Percentiles rank a stretch among this genome's conserved stretches.
Conservation (phyloP, 2,113 vertebrate genomes). For the Felis catus region DNA sequence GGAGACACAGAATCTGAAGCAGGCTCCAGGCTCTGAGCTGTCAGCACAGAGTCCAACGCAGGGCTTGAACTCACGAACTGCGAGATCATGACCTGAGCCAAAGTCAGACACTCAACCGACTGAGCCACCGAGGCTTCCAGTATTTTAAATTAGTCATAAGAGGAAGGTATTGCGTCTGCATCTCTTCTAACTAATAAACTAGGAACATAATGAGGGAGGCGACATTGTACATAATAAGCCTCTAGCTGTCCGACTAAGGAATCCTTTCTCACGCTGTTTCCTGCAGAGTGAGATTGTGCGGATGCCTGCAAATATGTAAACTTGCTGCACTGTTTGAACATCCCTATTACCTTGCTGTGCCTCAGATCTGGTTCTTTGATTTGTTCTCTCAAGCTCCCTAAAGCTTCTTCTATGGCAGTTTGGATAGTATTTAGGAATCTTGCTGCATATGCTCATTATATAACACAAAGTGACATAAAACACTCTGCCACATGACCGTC, state of each 20-base stretch:
- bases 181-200: constrained; percentile 74
- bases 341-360: constrained; percentile 86
- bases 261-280: constrained; percentile 86
- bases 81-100: too few species aligned
- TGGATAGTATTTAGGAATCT: constrained; percentile 85
- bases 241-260: constrained; percentile 72
- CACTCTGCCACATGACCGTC: constrained; percentile 80
- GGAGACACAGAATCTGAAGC: too few species aligned
- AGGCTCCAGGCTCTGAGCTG: too few species aligned
- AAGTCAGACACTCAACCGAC: too few species aligned
- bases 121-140: neutral
- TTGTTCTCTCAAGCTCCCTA: constrained; percentile 85
- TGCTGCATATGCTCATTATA: constrained; percentile 87
- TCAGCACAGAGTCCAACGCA: too few species aligned
- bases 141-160: constrained; percentile 72
- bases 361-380: constrained; percentile 85
- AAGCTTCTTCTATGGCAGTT: constrained; percentile 83
- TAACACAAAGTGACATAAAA: constrained; percentile 87
- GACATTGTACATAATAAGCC: constrained; percentile 81
- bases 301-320: constrained; percentile 80
- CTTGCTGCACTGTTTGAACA: constrained; percentile 83
- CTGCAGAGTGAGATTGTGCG: constrained; percentile 84
- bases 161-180: constrained; percentile 57
- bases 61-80: too few species aligned
- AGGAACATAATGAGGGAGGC: constrained; percentile 79